Evolutionary conservation across 2,113 vertebrate genomes (phyloP), one percentile per base, ranked within the genome.

Genomic region (Rhadina sibilatrix): DNA sequence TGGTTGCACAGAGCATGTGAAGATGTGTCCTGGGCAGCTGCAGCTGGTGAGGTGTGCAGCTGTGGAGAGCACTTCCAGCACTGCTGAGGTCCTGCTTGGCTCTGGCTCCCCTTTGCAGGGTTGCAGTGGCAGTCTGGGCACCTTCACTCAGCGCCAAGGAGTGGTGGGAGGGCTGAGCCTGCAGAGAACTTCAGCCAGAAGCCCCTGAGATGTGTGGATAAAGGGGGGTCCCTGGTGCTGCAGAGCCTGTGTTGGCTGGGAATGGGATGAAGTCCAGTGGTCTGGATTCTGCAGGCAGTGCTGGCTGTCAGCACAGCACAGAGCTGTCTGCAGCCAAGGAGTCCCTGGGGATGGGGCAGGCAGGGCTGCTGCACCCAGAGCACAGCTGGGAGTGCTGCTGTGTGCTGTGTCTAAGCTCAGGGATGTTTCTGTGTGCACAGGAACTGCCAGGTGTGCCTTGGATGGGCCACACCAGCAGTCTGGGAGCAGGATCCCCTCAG

Each of bases 351-450:
- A 4, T 5, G 22, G 78, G 25, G 30, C 35, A 59, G 57, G 42
- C 65, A 20, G 9, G 50, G 28, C 49, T 56, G 27, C 2, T n/a
- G 37, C 14, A 57, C 6, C 28, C 59, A 20, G n/a, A 47, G 56
- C 66, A 38, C 27, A 40, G 63, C 30, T 27, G 49, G 17, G 47
- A 24, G 21, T 28, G 38, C 42, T 66, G 63, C 4, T 12, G 7
- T 38, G 63, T 35, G 47, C 64, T 30, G 17, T 10, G 44, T 14
- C 69, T 31, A 2, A 82, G 11, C 8, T 12, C 24, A 40, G 82
- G 31, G 54, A 22, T 1, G 4, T 1, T 44, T 54, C 1, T 15
- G 23, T 27, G 3, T 5, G 14, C 25, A 12, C 25, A n/a, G 75
- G 18, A 10, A 24, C 33, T 65, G 33, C 28, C n/a, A 3, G 1